Evolutionary conservation across 2,113 vertebrate species (phyloP), one percentile per base, ranked within the genome.

Genomic region (Hippocampus abdominalis): DNA sequence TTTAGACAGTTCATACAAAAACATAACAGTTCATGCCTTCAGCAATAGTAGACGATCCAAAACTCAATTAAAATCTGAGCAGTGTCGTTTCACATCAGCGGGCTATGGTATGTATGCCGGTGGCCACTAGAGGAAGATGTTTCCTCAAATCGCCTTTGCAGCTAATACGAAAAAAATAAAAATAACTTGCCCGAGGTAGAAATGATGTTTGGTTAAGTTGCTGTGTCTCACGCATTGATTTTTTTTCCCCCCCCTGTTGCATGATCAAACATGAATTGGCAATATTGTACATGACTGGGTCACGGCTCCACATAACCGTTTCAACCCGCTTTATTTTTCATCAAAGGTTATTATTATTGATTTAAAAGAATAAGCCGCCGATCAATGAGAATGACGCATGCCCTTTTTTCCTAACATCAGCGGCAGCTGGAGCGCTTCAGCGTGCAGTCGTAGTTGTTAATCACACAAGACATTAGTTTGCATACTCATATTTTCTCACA

Each of bases 111-210:
- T 73, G 70, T 29, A 23, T 40, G 64, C 60, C 25, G 65, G 56
- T 81, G 79, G 72, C 86, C 83, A 84, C 85, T 82, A 89, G 85
- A 75, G 86, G 87, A 88, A 86, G 90, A 82, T 71, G 79, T 90
- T 88, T 85, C 82, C 77, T 62, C 39, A 46, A 71, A 63, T 73
- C 54, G 3, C 57, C 66, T 23, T 40, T 21, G 61, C 36, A 40
- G 44, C 39, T 71, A 62, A 6, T 66, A 21, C 23, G 4, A 54
- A 13, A 36, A 36, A 36, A 36, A 32, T 32, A 32, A 32, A 5
- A 32, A 32, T 32, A 32, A 36, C 4, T 69, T 72, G 71, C 84
- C 69, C 7, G 64, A 76, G 66, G 74, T 72, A 68, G 49, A 68
- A 16, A 66, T 72, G 10, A 57, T 9, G 59, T 32, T 48, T 64